These are phyloP conservation scores for Hydrozoanthus gracilis DNA, from an alignment of 92 coral and sea anemone genomes.

Conservation along the genomic window DNA sequence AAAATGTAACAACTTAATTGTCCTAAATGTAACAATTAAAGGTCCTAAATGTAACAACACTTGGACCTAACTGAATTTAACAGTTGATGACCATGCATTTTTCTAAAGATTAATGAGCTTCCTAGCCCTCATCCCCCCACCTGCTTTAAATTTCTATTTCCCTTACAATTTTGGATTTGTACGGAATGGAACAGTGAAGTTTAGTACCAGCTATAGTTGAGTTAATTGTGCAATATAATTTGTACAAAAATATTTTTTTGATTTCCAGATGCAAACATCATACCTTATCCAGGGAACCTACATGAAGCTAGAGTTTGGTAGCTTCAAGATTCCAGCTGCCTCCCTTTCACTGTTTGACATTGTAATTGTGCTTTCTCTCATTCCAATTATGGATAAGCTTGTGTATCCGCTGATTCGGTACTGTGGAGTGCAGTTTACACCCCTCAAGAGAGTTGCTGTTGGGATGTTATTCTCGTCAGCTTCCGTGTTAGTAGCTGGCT, in stretches of 20 bases:
- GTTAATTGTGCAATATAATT: not conserved
- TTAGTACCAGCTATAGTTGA: too few relatives aligned
- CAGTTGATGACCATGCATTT: too few relatives aligned
- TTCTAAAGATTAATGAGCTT: too few relatives aligned
- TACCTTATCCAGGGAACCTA: slow-evolving; percentile 87
- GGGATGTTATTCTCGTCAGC: slow-evolving; percentile 89
- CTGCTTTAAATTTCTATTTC: too few relatives aligned
- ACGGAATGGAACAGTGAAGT: too few relatives aligned
- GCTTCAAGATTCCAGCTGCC: slow-evolving; percentile 63
- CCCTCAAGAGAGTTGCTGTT: slow-evolving; percentile 85
- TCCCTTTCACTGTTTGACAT: slow-evolving; percentile 76
- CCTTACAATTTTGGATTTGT: too few relatives aligned
- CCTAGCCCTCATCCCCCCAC: too few relatives aligned
- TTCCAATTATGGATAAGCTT: slow-evolving; percentile 91
- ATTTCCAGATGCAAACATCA: slow-evolving; percentile 81
- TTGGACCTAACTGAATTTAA: too few relatives aligned
- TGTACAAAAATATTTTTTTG: not conserved
- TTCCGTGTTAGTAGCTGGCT: slow-evolving; percentile 83
- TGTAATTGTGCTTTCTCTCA: slow-evolving; percentile 64
- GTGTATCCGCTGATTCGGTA: slow-evolving; percentile 85
- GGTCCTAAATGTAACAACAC: too few relatives aligned
- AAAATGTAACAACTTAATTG: too few relatives aligned
- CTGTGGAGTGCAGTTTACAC: slow-evolving; percentile 74
- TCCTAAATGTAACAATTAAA: too few relatives aligned
- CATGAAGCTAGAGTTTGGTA: slow-evolving; percentile 73